phyloP scores from a whole-genome alignment of 2,797 vertebrate species.

The Cyclopterus lumpus region DNA sequence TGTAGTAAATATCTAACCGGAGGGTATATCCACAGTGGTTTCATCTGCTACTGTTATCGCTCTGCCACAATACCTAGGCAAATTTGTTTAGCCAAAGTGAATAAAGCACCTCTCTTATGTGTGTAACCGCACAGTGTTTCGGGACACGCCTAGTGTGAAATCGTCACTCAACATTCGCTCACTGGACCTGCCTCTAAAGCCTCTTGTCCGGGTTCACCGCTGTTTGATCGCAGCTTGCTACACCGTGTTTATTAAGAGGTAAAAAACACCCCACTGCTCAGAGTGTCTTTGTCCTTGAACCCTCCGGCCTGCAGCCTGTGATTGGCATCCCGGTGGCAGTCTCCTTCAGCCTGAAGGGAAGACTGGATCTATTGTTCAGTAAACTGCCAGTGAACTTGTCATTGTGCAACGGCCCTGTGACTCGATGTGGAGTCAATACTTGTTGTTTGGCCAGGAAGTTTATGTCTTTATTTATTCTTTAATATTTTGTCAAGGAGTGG shows the following conservation, averaged over 20 bases:
- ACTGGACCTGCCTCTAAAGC: conserved; percentile 13
- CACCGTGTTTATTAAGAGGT: background rate
- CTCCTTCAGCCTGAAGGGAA: conserved; percentile 42
- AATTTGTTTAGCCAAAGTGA: conserved; percentile 41
- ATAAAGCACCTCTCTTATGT: conserved; percentile 30
- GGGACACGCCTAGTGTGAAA: conserved; percentile 33
- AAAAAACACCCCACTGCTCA: background rate
- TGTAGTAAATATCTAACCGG: background rate
- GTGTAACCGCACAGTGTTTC: conserved; percentile 35
- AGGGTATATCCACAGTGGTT: background rate
- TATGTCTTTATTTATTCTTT: conserved; percentile 83
- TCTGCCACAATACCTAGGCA: conserved; percentile 35
- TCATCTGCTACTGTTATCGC: conserved; percentile 15
- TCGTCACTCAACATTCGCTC: conserved; percentile 18
- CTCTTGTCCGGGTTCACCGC: background rate
- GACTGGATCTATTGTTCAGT: conserved; percentile 65
- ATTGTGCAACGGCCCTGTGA: conserved; percentile 63
- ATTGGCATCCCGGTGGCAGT: conserved; percentile 53
- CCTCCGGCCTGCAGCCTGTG: conserved; percentile 28
- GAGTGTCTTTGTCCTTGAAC: conserved; percentile 44
- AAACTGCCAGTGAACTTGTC: conserved; percentile 66
- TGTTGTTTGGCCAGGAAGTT: conserved; percentile 82
- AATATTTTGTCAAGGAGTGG: conserved; percentile 85
- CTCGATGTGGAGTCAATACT: conserved; percentile 71
- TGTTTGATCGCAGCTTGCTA: background rate